Conservation (phyloP, 2,888 invertebrate genomes). For the Entomobrya multifasciata region DNA sequence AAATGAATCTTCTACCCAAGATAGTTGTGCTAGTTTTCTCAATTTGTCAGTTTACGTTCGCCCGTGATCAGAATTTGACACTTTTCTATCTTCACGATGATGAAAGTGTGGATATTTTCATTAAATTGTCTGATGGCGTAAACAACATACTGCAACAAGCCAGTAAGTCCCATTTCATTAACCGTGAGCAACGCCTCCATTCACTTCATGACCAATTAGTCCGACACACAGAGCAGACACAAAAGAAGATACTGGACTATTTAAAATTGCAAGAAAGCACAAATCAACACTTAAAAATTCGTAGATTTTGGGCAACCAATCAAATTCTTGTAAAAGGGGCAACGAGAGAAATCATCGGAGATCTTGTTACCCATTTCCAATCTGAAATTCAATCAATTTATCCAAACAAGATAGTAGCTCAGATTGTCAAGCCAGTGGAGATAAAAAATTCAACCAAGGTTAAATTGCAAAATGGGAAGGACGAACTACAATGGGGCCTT, state of each 20-base stretch:
- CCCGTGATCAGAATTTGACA: slow-evolving; percentile 7
- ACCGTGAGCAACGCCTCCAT: slow-evolving; percentile 22
- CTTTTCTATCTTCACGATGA: no score
- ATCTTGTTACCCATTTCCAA: slow-evolving; percentile 1
- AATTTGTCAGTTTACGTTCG: neutral
- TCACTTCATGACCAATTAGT: slow-evolving; percentile 25
- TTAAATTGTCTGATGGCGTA: slow-evolving; percentile 24
- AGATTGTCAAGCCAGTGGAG: slow-evolving; percentile 10
- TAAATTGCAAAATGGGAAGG: no score
- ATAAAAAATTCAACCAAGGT: neutral
- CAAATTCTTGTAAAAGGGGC: slow-evolving; percentile 58
- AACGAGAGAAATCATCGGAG: slow-evolving; percentile 8
- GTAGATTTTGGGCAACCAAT: slow-evolving; percentile 65
- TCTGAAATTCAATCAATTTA: slow-evolving; percentile 25
- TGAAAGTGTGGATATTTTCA: slow-evolving; percentile 39
- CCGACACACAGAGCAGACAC: neutral
- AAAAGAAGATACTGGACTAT: neutral
- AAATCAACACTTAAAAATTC: neutral
- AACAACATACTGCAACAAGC: slow-evolving; percentile 10
- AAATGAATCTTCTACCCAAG: no score
- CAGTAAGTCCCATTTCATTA: neutral
- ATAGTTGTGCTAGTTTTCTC: no score
- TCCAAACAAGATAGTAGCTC: neutral
- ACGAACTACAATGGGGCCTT: slow-evolving; percentile 41
- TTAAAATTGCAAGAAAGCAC: neutral